These are phyloP conservation scores for Lacerta agilis DNA, from an alignment of 2,797 vertebrate species.

Conservation along the genomic window DNA sequence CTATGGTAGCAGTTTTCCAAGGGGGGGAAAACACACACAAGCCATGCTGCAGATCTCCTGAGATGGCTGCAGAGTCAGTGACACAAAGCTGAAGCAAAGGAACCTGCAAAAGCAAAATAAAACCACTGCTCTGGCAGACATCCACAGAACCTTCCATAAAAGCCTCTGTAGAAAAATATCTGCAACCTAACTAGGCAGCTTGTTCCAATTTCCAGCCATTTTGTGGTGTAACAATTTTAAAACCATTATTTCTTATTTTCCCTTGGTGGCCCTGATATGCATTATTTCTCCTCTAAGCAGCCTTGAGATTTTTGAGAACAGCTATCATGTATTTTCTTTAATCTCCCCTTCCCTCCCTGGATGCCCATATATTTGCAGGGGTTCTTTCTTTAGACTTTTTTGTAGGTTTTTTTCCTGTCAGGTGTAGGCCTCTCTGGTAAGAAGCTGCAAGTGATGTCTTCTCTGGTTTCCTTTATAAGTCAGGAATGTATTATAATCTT, in stretches of 20 bases:
- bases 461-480: no score
- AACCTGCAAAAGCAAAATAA: neutral
- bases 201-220: conserved; percentile 18
- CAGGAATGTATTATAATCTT: neutral
- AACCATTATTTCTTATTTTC: neutral
- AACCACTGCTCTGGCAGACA: neutral
- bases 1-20: neutral
- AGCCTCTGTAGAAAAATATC: neutral
- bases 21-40: no score
- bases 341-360: neutral
- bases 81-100: neutral
- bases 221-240: conserved; percentile 2
- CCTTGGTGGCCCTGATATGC: neutral
- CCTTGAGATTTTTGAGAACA: neutral
- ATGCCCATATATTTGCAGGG: neutral
- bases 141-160: neutral
- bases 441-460: neutral
- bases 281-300: neutral
- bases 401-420: neutral
- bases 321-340: neutral
- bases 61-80: neutral
- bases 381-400: neutral
- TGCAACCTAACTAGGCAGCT: neutral
- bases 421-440: neutral
- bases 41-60: neutral